A percentile compares a stretch with the other conserved stretches of the same genome.
These are phyloP conservation scores for Tachystola acroxantha DNA, from an alignment of 2,888 invertebrate species.

Conservation along the genomic window DNA sequence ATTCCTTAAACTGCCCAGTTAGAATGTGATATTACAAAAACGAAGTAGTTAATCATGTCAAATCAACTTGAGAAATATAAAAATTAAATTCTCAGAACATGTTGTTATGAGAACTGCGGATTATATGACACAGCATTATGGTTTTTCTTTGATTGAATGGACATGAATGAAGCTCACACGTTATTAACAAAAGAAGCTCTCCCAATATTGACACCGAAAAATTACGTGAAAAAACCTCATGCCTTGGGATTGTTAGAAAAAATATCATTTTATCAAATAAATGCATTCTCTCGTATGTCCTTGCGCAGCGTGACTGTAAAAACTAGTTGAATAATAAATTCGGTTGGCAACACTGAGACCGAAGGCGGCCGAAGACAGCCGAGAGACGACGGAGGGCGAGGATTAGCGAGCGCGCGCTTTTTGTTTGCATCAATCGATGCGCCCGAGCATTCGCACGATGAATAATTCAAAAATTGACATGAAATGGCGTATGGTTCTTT, in stretches of 20 bases:
- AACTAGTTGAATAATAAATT: slow-evolving; percentile 75
- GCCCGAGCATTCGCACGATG: slow-evolving; percentile 77
- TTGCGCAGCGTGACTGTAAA: slow-evolving; percentile 74
- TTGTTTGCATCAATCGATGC: slow-evolving; percentile 78
- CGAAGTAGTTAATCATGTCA: slow-evolving; percentile 40
- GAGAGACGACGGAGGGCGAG: slow-evolving; percentile 64
- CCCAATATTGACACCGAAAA: slow-evolving; percentile 59
- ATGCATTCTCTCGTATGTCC: slow-evolving; percentile 70
- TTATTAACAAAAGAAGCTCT: slow-evolving; percentile 44
- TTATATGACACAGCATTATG: slow-evolving; percentile 50
- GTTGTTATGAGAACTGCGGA: slow-evolving; percentile 42
- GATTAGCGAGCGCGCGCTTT: slow-evolving; percentile 75
- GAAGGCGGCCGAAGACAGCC: slow-evolving; percentile 51
- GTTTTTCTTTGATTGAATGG: slow-evolving; percentile 47
- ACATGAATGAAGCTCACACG: slow-evolving; percentile 42
- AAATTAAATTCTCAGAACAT: slow-evolving; percentile 46
- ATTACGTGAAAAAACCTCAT: slow-evolving; percentile 45
- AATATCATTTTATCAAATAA: slow-evolving; percentile 74
- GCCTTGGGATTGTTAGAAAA: slow-evolving; percentile 34
- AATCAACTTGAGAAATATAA: slow-evolving; percentile 45
- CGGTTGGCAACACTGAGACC: slow-evolving; percentile 67
- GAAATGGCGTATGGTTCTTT: slow-evolving; percentile 78
- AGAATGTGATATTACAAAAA: slow-evolving; percentile 27
- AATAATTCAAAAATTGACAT: slow-evolving; percentile 79
- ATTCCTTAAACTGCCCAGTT: slow-evolving; percentile 6